Evolutionary conservation across 2,113 vertebrate species (phyloP).

Genomic region (Tragelaphus buxtoni): DNA sequence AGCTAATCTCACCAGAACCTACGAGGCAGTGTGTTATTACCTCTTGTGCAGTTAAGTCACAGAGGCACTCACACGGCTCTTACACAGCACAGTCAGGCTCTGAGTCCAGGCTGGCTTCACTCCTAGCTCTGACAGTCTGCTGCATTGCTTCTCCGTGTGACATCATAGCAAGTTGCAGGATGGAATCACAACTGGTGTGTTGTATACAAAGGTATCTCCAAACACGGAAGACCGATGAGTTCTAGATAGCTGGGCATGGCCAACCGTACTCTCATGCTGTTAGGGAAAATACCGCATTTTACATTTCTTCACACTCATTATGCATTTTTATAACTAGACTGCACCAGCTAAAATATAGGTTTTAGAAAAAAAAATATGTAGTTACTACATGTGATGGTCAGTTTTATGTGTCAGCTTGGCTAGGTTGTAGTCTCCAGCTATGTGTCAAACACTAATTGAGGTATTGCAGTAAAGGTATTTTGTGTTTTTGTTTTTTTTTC

Average conservation of each 20-base stretch:
- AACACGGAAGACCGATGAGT: not conserved
- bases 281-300: not conserved
- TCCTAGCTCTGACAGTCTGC: not conserved
- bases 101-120: not conserved
- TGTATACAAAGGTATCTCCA: not conserved
- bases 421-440: not conserved
- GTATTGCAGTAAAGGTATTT: not conserved
- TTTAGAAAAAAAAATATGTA: not conserved
- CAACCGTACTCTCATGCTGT: not conserved
- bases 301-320: not conserved
- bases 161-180: not conserved
- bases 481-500: not conserved
- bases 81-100: not conserved
- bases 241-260: rapidly evolving
- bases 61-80: not conserved
- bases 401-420: not conserved
- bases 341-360: not conserved
- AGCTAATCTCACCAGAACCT: not conserved
- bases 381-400: not conserved
- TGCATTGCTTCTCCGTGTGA: not conserved
- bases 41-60: not conserved
- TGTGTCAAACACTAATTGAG: not conserved
- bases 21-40: not conserved
- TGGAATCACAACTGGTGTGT: not conserved
- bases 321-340: not conserved